Percentiles rank a stretch among this genome's conserved stretches.
Evolutionary conservation across 2,113 vertebrate species (phyloP).

Genomic region (Empidonax alnorum): DNA sequence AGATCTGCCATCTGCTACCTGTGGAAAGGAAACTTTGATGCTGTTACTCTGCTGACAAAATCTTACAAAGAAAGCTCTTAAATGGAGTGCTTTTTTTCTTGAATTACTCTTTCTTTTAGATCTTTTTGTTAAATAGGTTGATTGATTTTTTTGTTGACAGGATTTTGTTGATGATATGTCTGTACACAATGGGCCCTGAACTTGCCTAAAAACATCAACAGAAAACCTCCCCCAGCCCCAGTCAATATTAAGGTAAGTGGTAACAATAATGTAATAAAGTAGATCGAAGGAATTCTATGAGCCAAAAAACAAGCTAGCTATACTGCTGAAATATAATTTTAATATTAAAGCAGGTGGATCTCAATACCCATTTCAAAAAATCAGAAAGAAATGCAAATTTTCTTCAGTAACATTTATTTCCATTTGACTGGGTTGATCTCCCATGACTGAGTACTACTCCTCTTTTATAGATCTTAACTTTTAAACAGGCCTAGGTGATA

Average conservation of each 20-base stretch:
- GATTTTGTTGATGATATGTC: neutral
- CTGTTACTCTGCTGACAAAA: neutral
- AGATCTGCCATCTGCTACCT: neutral
- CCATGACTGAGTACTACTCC: neutral
- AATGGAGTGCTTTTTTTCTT: neutral
- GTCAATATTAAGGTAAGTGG: neutral
- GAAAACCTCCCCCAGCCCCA: neutral
- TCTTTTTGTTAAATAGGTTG: neutral
- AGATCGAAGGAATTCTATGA: neutral
- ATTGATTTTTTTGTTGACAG: neutral
- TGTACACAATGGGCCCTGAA: neutral
- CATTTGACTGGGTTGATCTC: neutral
- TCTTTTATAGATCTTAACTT: neutral
- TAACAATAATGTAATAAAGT: neutral
- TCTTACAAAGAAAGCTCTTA: neutral
- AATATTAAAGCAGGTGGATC: neutral
- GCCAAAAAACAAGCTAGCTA: neutral
- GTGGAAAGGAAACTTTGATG: neutral
- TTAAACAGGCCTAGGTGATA: neutral
- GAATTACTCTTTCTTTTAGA: neutral
- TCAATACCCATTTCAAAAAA: too few relatives aligned
- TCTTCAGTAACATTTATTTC: neutral
- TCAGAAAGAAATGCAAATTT: neutral
- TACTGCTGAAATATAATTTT: neutral
- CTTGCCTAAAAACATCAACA: neutral